Percentiles rank a stretch among this genome's conserved stretches.
Conservation (phyloP, 2,797 vertebrate genomes). For the Phyllotis vaccarum region DNA sequence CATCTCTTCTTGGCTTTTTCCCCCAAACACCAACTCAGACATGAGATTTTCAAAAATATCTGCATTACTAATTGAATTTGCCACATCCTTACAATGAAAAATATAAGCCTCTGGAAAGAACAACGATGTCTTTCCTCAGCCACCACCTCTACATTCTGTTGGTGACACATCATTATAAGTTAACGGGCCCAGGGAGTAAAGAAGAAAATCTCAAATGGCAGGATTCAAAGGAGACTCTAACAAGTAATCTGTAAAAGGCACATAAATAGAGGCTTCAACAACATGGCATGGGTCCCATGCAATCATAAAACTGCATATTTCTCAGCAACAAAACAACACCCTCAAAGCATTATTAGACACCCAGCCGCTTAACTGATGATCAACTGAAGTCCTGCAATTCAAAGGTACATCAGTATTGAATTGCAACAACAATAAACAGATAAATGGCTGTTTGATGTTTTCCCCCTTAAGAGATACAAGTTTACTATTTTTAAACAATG, state of each 20-base stretch:
- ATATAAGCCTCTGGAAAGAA: slow-evolving; percentile 23
- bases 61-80: background rate
- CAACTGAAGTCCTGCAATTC: background rate
- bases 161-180: background rate
- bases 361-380: background rate
- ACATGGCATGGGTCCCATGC: background rate
- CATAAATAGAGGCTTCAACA: background rate
- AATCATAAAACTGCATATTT: background rate
- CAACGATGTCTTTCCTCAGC: background rate
- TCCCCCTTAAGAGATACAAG: background rate
- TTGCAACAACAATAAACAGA: background rate
- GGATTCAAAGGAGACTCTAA: background rate
- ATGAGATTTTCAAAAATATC: background rate
- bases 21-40: background rate
- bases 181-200: background rate
- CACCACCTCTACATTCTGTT: background rate
- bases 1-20: background rate
- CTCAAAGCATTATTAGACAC: background rate
- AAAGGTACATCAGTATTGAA: background rate
- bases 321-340: background rate
- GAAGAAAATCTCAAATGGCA: background rate
- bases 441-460: background rate
- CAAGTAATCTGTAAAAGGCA: background rate
- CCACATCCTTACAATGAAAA: background rate
- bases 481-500: background rate